These are phyloP conservation scores for Omphaloscelis lunosa DNA, from an alignment of 2,888 invertebrate genomes.

Conservation along the genomic window DNA sequence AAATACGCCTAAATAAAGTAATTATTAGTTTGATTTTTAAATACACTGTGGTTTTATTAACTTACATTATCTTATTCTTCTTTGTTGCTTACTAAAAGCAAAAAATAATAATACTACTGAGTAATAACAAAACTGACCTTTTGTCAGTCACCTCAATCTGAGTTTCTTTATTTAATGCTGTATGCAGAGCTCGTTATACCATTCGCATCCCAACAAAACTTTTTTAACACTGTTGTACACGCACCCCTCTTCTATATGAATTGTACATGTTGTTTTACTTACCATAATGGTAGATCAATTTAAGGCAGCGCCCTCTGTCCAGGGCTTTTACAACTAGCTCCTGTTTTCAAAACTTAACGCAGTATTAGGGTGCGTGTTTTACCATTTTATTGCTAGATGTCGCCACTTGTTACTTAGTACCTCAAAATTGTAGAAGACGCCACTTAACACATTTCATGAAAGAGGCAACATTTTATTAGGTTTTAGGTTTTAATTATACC, in stretches of 20 bases:
- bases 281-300: neutral
- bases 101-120: neutral
- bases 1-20: conserved; percentile 82
- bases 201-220: neutral
- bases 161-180: neutral
- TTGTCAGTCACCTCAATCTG: neutral
- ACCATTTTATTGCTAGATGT: conserved; percentile 8
- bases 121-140: neutral
- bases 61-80: neutral
- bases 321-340: neutral
- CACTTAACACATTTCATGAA: neutral
- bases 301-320: conserved; percentile 31
- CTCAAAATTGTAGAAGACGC: conserved; percentile 15
- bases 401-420: neutral
- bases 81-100: neutral
- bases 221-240: too few relatives aligned
- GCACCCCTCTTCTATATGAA: neutral
- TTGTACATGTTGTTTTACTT: neutral
- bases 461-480: neutral
- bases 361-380: neutral
- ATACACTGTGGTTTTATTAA: conserved; percentile 62
- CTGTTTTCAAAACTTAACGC: neutral
- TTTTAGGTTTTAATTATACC: too few relatives aligned
- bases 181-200: neutral
- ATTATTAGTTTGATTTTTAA: conserved; percentile 79